phyloP scores from a whole-genome alignment of 2,797 vertebrate genomes.

The Eutrigla gurnardus region DNA sequence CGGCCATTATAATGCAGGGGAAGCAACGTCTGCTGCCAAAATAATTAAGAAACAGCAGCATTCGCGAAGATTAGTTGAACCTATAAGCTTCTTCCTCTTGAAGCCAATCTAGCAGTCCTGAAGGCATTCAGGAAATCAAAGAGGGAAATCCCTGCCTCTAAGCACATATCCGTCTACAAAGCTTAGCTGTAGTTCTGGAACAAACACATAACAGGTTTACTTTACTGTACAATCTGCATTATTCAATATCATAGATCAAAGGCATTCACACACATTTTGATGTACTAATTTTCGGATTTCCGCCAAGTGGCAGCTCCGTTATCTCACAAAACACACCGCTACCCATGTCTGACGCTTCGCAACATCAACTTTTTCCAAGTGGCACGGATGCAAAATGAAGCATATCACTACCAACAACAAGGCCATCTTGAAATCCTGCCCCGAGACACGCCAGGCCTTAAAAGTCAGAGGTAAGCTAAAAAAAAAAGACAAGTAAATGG shows the following conservation, averaged over 20 bases:
- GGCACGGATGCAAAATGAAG: constrained; percentile 13
- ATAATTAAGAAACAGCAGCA: constrained; percentile 42
- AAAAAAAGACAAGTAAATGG: constrained; percentile 39
- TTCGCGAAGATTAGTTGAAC: constrained; percentile 50
- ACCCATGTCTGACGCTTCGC: constrained; percentile 17
- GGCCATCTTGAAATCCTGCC: constrained; percentile 29
- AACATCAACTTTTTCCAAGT: constrained; percentile 21
- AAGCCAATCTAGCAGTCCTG: constrained; percentile 37
- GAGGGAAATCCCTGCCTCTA: constrained; percentile 38
- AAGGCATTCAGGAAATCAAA: constrained; percentile 48
- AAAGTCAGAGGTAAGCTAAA: constrained; percentile 38
- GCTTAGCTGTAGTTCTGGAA: constrained; percentile 45
- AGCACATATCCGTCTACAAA: constrained; percentile 36
- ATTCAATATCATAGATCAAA: constrained; percentile 58
- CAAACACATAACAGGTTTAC: constrained; percentile 34
- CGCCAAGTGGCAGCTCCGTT: constrained; percentile 23
- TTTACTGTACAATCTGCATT: constrained; percentile 38
- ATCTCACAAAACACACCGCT: constrained; percentile 39
- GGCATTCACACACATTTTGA: constrained; percentile 26
- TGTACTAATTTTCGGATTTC: constrained; percentile 11
- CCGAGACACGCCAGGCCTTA: constrained; percentile 19
- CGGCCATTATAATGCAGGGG: constrained; percentile 33
- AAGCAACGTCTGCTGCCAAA: constrained; percentile 41
- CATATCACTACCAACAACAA: constrained; percentile 6
- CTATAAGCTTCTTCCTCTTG: constrained; percentile 26